Base-by-base conservation (phyloP, 2,113 vertebrate species). In the Odocoileus virginianus region DNA sequence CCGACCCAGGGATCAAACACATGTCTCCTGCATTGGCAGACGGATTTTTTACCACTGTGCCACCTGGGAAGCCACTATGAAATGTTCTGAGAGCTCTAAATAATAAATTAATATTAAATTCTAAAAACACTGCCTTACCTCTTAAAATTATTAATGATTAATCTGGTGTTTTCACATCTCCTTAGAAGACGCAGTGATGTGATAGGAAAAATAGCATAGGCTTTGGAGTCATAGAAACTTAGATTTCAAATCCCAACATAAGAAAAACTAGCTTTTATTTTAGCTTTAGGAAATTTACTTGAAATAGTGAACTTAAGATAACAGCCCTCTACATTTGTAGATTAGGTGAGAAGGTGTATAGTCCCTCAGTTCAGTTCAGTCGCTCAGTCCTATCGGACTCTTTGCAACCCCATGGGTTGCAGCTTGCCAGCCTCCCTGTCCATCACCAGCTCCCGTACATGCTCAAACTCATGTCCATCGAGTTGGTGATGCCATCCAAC, bases 211-310 rank as follows among this genome's bases (percentile, higher is more conserved):
- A 85, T n/a, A 82, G 14, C 43, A 7, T 33, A 87, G 93, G 45
- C 52, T 88, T 94, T 84, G 55, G 57, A 54, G 54, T 90, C 12
- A 16, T 45, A 52, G 76, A 94, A 84, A 93, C 89, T 54, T 93
- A 60, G 43, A 89, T 86, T 91, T 94, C 50, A 76, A 54, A 87
- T 76, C 58, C 86, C 78, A n/a, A 15, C 15, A 36, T 95, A 86
- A 57, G 91, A 54, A 88, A 94, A 96, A 91, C 54, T 94, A 90
- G 50, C 60, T 95, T 96, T 91, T 91, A 88, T 95, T 96, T 96
- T 97, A 81, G 90, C 60, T 45, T 93, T 89, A 84, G 76, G 78
- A 89, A 89, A 71, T 23, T 95, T 40, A n/a, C 71, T 95, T 96
- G 87, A 95, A 96, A 89, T 96, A 87, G 54, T 94, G 33, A 95